Evolutionary conservation across 2,888 invertebrate genomes (phyloP), one percentile per base, ranked within the genome.

Genomic region (Andrena trimmerana): DNA sequence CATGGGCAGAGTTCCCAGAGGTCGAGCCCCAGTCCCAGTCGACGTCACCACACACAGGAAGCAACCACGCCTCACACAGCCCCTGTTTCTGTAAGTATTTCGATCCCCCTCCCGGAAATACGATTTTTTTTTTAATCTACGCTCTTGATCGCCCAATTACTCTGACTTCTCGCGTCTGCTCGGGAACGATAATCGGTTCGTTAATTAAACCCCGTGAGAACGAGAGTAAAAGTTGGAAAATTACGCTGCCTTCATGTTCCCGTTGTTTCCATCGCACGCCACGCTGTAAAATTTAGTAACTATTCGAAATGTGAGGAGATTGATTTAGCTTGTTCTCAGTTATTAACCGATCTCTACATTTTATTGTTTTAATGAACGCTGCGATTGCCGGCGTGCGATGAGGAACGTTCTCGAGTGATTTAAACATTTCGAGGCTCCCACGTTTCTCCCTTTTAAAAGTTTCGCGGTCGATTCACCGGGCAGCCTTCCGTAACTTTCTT

Each of bases 81-180:
- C 83, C 93, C 93, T 72, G 93, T 92, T 88, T 93, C 93, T 77
- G 93, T 93, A 81, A 92, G 92, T 92, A 86, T 85, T 83, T 77
- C 20, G 66, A 71, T 80, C 72, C 68, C 77, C 16, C 63, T 66
- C 71, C 62, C 71, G 83, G 76, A 87, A 79, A 78, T 65, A 31
- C 33, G 13, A 60, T 54, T 50, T 62, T 60, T 54, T 33, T 59
- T 75, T 75, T 71, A 69, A 59, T 29, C 29, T 52, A 70, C 31
- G 16, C 31, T 48, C 42, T 42, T 31, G 71, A 81, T 72, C 67
- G 67, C 57, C 24, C 24, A 2, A 54, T 65, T 29, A 24, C 16
- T 24, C 7, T 33, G 13, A 10, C 13, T 16, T 27, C 13, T 48
- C 20, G 31, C 6, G 54, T 7, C 8, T 50, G 2, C 10, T 5